Evolutionary conservation across 2,888 invertebrate genomes (phyloP).

Genomic region (Meghimatium bilineatum): DNA sequence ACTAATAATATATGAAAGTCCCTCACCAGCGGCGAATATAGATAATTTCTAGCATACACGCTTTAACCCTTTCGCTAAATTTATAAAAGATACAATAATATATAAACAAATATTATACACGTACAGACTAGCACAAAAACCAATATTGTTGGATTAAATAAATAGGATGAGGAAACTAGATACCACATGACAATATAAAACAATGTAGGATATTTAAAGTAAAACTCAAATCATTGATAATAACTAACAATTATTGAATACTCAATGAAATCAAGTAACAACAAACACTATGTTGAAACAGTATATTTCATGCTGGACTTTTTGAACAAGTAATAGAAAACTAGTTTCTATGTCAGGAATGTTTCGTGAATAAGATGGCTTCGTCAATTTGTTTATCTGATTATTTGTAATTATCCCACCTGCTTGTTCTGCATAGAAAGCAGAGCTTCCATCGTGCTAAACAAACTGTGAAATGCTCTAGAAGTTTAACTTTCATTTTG

Average conservation of each 20-base stretch:
- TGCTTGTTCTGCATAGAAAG: conserved; percentile 5
- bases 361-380: neutral
- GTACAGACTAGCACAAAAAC: too few species aligned
- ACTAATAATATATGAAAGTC: too few species aligned
- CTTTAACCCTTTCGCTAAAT: too few species aligned
- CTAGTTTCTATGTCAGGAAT: neutral
- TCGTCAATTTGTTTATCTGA: neutral
- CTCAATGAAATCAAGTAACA: neutral
- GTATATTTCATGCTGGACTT: neutral
- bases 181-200: neutral
- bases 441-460: neutral
- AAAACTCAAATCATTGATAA: neutral
- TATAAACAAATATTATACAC: too few species aligned
- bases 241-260: neutral
- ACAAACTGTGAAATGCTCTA: conserved; percentile 4
- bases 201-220: neutral
- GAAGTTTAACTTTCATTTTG: conserved; percentile 17
- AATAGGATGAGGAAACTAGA: neutral
- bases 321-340: neutral
- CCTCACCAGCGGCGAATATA: too few species aligned
- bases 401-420: neutral
- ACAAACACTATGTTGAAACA: too few species aligned
- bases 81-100: too few species aligned
- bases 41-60: too few species aligned
- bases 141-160: too few species aligned